Percentiles rank a stretch among this genome's conserved stretches.
phyloP scores from a whole-genome alignment of 2,888 invertebrate species.

The Ophioninae sp. region DNA sequence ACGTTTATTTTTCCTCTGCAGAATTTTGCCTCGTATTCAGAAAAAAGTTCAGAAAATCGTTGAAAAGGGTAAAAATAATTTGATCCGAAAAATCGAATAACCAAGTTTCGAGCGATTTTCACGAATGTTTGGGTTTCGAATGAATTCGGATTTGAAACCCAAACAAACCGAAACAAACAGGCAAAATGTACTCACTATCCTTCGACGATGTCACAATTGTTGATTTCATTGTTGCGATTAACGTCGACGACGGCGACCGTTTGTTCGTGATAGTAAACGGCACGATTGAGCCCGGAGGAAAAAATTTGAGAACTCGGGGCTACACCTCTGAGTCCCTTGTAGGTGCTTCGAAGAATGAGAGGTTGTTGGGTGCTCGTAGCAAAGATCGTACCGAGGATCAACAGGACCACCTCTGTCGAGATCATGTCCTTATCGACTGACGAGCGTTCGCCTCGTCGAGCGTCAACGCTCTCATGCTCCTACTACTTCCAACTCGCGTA shows the following conservation, averaged over 20 bases:
- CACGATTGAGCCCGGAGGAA: conserved; percentile 65
- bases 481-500: conserved; percentile 60
- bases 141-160: no score
- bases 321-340: conserved; percentile 72
- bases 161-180: not conserved
- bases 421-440: conserved; percentile 61
- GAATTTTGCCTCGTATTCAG: no score
- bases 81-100: no score
- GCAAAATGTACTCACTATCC: conserved; percentile 88
- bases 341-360: conserved; percentile 67
- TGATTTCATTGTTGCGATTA: conserved; percentile 86
- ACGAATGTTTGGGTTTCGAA: no score
- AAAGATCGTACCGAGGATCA: conserved; percentile 57
- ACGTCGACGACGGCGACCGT: conserved; percentile 92
- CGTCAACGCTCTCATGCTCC: conserved; percentile 47
- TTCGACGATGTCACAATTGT: conserved; percentile 92
- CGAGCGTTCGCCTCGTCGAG: conserved; percentile 15
- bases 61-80: no score
- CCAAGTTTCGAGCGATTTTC: no score
- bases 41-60: no score
- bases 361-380: conserved; percentile 68
- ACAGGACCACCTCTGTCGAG: conserved; percentile 55
- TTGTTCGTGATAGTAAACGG: conserved; percentile 89
- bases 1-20: no score
- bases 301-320: conserved; percentile 49